A percentile compares a stretch with the other conserved stretches of the same genome.
phyloP scores from a whole-genome alignment of 2,888 invertebrate genomes.

The Charanyca ferruginea region DNA sequence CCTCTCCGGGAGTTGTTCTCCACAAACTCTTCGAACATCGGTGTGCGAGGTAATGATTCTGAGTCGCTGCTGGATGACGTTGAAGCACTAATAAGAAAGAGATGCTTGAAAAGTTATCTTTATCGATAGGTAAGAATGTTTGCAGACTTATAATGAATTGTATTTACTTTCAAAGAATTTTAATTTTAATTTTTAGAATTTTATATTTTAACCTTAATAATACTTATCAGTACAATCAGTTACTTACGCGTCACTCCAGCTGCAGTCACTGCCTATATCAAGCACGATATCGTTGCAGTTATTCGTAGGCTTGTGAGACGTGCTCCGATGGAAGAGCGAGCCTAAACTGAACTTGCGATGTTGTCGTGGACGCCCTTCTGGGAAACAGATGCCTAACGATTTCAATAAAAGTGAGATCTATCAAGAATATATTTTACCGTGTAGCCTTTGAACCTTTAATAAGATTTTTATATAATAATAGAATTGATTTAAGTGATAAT shows the following conservation, averaged over 20 bases:
- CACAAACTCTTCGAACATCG: constrained; percentile 87
- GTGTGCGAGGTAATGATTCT: constrained; percentile 86
- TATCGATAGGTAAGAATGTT: neutral
- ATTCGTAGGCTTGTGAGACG: constrained; percentile 73
- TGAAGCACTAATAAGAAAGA: constrained; percentile 72
- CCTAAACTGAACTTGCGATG: constrained; percentile 89
- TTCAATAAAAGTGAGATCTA: constrained; percentile 11
- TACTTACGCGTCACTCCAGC: constrained; percentile 87
- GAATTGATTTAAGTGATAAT: too few relatives aligned
- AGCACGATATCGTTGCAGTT: constrained; percentile 85
- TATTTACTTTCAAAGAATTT: neutral
- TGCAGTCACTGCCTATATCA: constrained; percentile 87
- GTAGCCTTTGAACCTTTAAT: neutral
- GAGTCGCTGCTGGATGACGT: constrained; percentile 88
- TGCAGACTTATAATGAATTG: neutral
- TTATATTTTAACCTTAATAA: too few relatives aligned
- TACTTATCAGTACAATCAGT: neutral
- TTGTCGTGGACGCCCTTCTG: constrained; percentile 76
- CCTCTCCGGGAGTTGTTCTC: constrained; percentile 75
- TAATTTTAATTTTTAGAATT: neutral
- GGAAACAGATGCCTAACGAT: constrained; percentile 38
- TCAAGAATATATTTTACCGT: neutral
- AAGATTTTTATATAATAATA: too few relatives aligned
- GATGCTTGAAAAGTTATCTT: neutral
- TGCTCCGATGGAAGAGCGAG: constrained; percentile 82